Conservation (phyloP, 2,113 vertebrate species). For the Calypte anna region DNA sequence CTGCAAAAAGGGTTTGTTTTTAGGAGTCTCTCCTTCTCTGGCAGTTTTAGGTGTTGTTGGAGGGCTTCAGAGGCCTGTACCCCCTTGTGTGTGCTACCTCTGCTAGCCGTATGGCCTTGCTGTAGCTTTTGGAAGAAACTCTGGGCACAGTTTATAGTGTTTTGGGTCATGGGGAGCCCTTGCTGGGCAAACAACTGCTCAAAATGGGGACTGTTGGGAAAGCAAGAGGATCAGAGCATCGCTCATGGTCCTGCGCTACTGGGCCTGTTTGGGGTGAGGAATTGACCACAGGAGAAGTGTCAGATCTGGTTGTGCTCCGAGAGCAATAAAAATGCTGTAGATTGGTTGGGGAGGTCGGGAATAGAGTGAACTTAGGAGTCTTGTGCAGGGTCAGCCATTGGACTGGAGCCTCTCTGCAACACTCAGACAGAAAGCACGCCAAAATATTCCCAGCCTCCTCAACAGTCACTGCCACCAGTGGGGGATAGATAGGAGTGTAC, state of each 20-base stretch:
- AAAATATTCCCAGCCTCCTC: not conserved
- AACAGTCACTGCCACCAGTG: not conserved
- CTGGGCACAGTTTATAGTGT: not conserved
- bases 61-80: not conserved
- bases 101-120: not conserved
- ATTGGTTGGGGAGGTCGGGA: not conserved
- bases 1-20: not conserved
- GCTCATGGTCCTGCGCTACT: fast-evolving
- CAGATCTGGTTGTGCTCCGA: not conserved
- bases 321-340: not conserved
- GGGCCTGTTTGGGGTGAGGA: fast-evolving
- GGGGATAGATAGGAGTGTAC: fast-evolving
- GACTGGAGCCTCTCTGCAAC: not conserved
- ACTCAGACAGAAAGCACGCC: not conserved
- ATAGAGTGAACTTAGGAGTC: not conserved
- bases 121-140: not conserved
- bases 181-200: not conserved
- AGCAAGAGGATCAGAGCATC: not conserved
- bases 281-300: not conserved
- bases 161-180: not conserved
- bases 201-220: not conserved
- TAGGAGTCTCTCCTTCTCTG: not conserved
- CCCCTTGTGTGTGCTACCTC: not conserved
- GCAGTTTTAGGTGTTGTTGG: not conserved
- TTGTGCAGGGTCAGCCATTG: not conserved